phyloP scores from a whole-genome alignment of 2,797 vertebrate genomes.

The Mycteria americana region DNA sequence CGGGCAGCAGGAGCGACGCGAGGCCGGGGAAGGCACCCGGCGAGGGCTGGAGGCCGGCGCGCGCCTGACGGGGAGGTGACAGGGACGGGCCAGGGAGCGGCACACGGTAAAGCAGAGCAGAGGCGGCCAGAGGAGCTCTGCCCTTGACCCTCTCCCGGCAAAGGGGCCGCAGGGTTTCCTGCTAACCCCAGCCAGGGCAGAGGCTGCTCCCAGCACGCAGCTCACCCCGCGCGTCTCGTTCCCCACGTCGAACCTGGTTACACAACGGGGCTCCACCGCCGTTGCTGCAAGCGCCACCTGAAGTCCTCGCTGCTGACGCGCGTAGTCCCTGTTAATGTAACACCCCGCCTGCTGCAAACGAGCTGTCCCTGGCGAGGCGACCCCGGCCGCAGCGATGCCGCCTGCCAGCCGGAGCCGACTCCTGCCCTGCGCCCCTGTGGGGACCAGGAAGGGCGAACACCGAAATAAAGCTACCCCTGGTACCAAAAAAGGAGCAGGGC shows the following conservation, averaged over 20 bases:
- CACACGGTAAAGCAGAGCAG: not conserved
- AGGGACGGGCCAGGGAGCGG: not conserved
- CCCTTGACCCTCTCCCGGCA: not conserved
- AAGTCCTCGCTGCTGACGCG: not conserved
- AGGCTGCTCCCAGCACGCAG: not conserved
- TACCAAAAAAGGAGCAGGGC: not conserved
- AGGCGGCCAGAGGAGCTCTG: not conserved
- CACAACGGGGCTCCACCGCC: not conserved
- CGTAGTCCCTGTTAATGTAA: rapidly evolving
- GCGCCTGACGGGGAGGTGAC: not conserved
- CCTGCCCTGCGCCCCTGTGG: rapidly evolving
- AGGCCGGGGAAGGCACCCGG: not conserved
- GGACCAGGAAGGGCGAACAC: not conserved
- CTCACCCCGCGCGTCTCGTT: not conserved
- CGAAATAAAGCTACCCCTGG: not conserved
- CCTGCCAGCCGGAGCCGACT: rapidly evolving
- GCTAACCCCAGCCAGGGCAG: not conserved
- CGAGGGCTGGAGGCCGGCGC: not conserved
- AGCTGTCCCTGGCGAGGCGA: rapidly evolving
- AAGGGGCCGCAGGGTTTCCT: not conserved
- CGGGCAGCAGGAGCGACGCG: not conserved
- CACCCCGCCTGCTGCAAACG: not conserved
- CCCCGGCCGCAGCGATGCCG: rapidly evolving
- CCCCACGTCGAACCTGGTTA: rapidly evolving
- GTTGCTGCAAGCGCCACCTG: not conserved